phyloP scores from a whole-genome alignment of 2,113 vertebrate genomes.

The Poeciliopsis prolifica region DNA sequence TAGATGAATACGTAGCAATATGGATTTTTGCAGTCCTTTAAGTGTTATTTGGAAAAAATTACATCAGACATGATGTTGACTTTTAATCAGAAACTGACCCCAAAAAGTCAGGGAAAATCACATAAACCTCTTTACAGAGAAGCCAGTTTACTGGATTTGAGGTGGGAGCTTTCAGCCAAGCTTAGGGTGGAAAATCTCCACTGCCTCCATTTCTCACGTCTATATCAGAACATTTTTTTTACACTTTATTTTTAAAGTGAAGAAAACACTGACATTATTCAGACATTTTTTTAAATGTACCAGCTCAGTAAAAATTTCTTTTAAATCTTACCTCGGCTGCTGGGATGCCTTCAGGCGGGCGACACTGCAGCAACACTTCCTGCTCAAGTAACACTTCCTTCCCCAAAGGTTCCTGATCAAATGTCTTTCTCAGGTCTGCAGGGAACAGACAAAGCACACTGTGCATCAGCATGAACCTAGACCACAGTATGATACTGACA shows the following conservation, averaged over 20 bases:
- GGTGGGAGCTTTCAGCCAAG: conserved; percentile 13
- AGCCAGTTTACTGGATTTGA: conserved; percentile 53
- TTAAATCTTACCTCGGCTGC: conserved; percentile 87
- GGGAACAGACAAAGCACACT: conserved; percentile 19
- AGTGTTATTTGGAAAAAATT: conserved; percentile 2
- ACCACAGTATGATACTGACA: not conserved
- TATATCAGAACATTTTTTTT: not conserved
- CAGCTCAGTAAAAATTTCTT: conserved; percentile 5
- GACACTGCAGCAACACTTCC: conserved; percentile 95
- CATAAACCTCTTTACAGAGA: conserved; percentile 40
- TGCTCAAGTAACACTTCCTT: conserved; percentile 96
- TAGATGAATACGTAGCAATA: conserved; percentile 9
- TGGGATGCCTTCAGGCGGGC: conserved; percentile 96
- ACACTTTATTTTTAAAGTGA: not conserved
- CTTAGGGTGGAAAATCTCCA: conserved; percentile 18
- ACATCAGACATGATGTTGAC: conserved; percentile 10
- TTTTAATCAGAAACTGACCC: conserved; percentile 26
- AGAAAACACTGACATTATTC: not conserved
- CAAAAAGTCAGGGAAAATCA: conserved; percentile 22
- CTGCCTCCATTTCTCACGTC: not conserved
- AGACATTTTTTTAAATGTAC: not conserved
- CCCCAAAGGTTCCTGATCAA: conserved; percentile 95
- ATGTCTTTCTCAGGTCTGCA: conserved; percentile 93
- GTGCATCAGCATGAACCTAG: conserved; percentile 11
- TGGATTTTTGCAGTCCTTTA: conserved; percentile 18